Base-by-base conservation (phyloP, 2,888 invertebrate species). In the Metopia argyrocephala region DNA sequence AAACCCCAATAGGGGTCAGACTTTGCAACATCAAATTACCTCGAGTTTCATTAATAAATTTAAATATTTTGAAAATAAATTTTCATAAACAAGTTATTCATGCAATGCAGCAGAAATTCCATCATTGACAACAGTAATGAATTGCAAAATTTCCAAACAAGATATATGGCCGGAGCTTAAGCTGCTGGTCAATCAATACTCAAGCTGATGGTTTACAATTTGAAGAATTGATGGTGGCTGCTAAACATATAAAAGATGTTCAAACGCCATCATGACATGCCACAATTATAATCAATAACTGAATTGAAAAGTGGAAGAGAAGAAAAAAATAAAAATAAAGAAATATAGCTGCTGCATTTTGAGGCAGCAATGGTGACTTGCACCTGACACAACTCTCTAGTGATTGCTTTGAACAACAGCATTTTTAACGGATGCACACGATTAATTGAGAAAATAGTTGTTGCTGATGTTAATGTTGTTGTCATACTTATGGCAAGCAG, bases 261-360 rank as follows among this genome's bases (percentile, higher is more conserved):
- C 75, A 61, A 76, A 18, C 46, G 61, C 65, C 76, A 74, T 46
- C 69, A 74, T 76, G 76, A 65, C 74, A 81, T 74, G 80, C 76
- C 80, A 74, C 65, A 81, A 78, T 81, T 78, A 81, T 66, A 73
- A 69, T 74, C 76, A 78, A 81, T 78, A 75, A 79, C 70, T 66
- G 74, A 81, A 65, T 70, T 74, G 2, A 12, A n/a, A n/a, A n/a
- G n/a, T n/a, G n/a, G n/a, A n/a, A n/a, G n/a, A n/a, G n/a, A n/a
- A n/a, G n/a, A n/a, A n/a, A n/a, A n/a, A n/a, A n/a, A n/a, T 38
- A 15, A 4, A 38, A 38, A 38, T 1, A 12, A 12, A 12, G 9
- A 9, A 12, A 9, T 38, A 12, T 38, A 48, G 68, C 52, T 80
- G 68, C 3, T 75, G 20, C 57, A 31, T 1, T 70, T 23, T 38